phyloP scores from a whole-genome alignment of 1,140 invertebrate species.

The Carcinoscorpius rotundicauda region DNA sequence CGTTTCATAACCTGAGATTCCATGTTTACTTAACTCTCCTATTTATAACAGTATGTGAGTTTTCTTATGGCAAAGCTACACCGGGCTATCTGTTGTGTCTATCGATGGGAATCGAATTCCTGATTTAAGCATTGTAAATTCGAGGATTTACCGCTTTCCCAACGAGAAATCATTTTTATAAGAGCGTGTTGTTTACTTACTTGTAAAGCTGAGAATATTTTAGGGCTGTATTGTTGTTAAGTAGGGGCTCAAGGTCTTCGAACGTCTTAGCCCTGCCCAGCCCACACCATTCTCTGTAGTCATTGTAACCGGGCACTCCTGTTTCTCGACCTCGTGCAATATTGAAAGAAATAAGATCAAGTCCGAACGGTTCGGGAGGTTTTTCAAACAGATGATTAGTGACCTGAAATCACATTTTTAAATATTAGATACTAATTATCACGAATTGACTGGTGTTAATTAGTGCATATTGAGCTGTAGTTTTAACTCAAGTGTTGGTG shows the following conservation, averaged over 20 bases:
- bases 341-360: conserved; percentile 74
- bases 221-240: conserved; percentile 25
- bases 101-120: too few relatives aligned
- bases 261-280: conserved; percentile 25
- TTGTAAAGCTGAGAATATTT: conserved; percentile 25
- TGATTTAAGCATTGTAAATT: too few relatives aligned
- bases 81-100: too few relatives aligned
- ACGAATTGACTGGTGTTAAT: too few relatives aligned
- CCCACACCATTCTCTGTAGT: conserved; percentile 60
- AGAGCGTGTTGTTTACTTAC: conserved; percentile 6
- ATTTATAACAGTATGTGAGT: too few relatives aligned
- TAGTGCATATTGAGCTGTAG: too few relatives aligned
- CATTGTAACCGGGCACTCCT: conserved; percentile 64
- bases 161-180: too few relatives aligned
- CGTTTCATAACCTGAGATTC: too few relatives aligned
- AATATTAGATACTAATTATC: background rate
- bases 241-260: conserved; percentile 23
- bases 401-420: conserved; percentile 36
- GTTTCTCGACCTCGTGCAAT: conserved; percentile 80
- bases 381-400: conserved; percentile 60
- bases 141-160: too few relatives aligned
- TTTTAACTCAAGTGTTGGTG: too few relatives aligned
- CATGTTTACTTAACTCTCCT: too few relatives aligned
- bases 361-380: conserved; percentile 42
- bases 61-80: too few relatives aligned